Conservation (phyloP, 2,888 invertebrate species). For the Osedax fenrisi region DNA sequence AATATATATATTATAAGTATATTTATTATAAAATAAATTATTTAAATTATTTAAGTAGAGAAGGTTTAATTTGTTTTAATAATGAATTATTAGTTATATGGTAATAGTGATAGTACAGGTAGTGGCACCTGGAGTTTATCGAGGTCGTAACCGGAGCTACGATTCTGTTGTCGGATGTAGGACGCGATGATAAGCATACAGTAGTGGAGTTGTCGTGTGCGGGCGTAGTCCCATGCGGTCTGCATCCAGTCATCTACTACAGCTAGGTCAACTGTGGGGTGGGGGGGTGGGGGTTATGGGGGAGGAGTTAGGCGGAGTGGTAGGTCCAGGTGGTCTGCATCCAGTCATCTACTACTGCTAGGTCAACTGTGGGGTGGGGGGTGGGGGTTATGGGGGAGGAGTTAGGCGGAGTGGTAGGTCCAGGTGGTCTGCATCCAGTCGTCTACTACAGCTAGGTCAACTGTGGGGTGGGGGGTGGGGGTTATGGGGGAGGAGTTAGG, state of each 20-base stretch:
- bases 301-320: too few species aligned
- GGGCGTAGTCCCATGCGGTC: slow-evolving; percentile 49
- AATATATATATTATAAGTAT: too few species aligned
- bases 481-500: too few species aligned
- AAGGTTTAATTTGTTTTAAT: too few species aligned
- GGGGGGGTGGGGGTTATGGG: background rate
- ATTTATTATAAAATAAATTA: too few species aligned
- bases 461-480: slow-evolving; percentile 35
- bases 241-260: slow-evolving; percentile 43
- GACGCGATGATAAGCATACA: slow-evolving; percentile 50
- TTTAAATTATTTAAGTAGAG: too few species aligned
- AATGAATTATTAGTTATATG: too few species aligned
- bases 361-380: slow-evolving; percentile 40
- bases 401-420: too few species aligned
- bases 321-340: slow-evolving; percentile 49
- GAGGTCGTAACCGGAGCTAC: background rate
- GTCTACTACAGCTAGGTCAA: slow-evolving; percentile 44
- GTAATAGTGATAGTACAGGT: too few species aligned
- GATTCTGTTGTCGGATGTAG: slow-evolving; percentile 43
- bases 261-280: slow-evolving; percentile 43
- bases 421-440: slow-evolving; percentile 46
- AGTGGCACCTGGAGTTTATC: background rate
- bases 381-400: too few species aligned
- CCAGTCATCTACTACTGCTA: slow-evolving; percentile 42
- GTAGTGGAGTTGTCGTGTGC: slow-evolving; percentile 47